Evolutionary conservation across 2,797 vertebrate genomes (phyloP).

Genomic region (Sarcophilus harrisii): DNA sequence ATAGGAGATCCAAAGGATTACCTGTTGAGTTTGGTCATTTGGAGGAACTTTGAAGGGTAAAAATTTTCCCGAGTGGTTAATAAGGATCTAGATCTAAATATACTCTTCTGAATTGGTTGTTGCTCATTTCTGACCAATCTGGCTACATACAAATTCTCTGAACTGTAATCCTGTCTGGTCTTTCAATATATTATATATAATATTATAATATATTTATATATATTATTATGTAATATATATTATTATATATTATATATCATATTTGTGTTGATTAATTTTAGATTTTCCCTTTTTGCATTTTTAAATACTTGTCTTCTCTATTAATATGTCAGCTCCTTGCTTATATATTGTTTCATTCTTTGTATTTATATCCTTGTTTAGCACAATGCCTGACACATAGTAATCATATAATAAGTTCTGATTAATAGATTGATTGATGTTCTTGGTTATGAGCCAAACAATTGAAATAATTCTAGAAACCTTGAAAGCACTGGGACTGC

Average conservation of each 20-base stretch:
- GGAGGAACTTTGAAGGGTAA: conserved; percentile 22
- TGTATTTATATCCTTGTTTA: background rate
- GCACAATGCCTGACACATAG: background rate
- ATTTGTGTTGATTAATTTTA: background rate
- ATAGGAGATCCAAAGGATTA: background rate
- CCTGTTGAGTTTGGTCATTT: conserved; percentile 8
- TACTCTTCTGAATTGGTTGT: background rate
- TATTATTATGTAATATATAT: no score
- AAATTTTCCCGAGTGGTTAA: background rate
- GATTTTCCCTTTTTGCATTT: background rate
- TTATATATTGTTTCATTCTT: background rate
- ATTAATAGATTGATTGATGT: background rate
- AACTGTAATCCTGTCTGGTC: background rate
- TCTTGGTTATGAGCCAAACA: background rate
- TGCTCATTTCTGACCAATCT: background rate
- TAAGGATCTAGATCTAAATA: background rate
- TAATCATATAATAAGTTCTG: background rate
- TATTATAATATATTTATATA: no score
- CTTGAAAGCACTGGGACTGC: background rate
- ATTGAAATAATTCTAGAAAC: background rate
- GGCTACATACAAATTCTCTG: background rate
- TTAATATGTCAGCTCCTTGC: background rate
- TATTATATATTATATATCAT: no score
- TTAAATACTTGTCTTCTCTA: background rate
- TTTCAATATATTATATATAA: no score